Percentiles rank a stretch among this genome's conserved stretches.
Conservation (phyloP, 2,113 vertebrate genomes). For the Salvelinus fontinalis region DNA sequence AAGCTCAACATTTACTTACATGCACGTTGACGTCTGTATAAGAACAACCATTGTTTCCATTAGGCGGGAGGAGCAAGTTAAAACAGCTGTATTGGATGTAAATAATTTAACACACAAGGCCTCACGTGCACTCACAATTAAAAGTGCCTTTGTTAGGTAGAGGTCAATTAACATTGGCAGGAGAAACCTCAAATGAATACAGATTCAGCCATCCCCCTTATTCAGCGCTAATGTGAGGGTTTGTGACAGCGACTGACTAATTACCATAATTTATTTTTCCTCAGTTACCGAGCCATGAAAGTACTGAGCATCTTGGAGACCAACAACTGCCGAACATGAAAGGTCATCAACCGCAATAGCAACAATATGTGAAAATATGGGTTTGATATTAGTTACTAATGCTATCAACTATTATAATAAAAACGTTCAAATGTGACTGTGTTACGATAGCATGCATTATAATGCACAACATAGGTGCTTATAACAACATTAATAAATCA, state of each 20-base stretch:
- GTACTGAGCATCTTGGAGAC: neutral
- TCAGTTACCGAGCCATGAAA: neutral
- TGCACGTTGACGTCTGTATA: no score
- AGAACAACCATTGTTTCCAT: no score
- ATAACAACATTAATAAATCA: no score
- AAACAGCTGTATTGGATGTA: neutral
- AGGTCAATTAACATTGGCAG: conserved; percentile 34
- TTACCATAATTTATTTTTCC: conserved; percentile 10
- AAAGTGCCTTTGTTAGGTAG: conserved; percentile 23
- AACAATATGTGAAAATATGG: no score
- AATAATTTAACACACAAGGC: neutral
- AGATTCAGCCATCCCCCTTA: conserved; percentile 27
- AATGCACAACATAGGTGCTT: no score
- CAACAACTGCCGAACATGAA: neutral
- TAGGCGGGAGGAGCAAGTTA: neutral
- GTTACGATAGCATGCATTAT: no score
- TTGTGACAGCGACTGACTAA: conserved; percentile 42
- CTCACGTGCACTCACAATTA: conserved; percentile 18
- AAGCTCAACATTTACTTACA: no score
- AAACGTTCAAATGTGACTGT: no score
- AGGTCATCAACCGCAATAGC: neutral
- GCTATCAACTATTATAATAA: no score
- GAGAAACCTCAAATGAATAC: conserved; percentile 27
- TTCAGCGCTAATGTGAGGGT: conserved; percentile 15
- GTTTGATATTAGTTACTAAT: no score